Evolutionary conservation across 2,888 invertebrate genomes (phyloP), one percentile per base, ranked within the genome.

Genomic region (Aphidoletes aphidimyza): DNA sequence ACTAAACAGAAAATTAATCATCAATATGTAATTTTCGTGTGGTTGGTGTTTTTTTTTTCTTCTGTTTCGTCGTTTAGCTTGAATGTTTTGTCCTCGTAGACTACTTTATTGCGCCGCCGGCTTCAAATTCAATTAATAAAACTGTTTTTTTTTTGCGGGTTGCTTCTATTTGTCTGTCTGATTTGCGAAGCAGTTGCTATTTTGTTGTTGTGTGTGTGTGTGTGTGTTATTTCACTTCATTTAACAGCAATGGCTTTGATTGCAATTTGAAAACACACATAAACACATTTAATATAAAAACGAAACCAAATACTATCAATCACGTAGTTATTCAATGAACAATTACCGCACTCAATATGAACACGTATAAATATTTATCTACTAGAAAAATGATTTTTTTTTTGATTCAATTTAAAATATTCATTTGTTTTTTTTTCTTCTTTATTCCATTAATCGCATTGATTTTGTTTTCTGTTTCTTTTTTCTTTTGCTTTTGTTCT

Each of bases 281-380:
- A 42, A 42, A 42, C 6, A 47, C 9, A 47, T 47, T 47, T 8
- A 47, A 47, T 2, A 17, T 14, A 47, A 17, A 47, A 19, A 54
- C 6, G 42, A 54, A 54, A 22, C 22, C 54, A 69, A 69, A 26
- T 69, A 30, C 34, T 69, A 69, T 69, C 30, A 69, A 69, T 69
- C 69, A 69, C 34, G 69, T 34, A 1, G 69, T 34, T 54, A 54
- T 69, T 69, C 69, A 69, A 34, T 69, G 69, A 69, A 69, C 34
- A 69, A 69, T 69, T 69, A 69, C 26, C 69, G 34, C 69, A 69
- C 69, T 69, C 34, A 69, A 69, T 30, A 69, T 69, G 69, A 69
- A 69, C 69, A 69, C 69, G 34, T 69, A 34, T 69, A 69, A 69
- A 69, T 34, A 69, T 69, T 69, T 69, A 69, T 69, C 69, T 69